Percentiles rank a stretch among this genome's conserved stretches.
These are phyloP conservation scores for Nesidiocoris tenuis DNA, from an alignment of 2,888 invertebrate genomes.

Conservation along the genomic window DNA sequence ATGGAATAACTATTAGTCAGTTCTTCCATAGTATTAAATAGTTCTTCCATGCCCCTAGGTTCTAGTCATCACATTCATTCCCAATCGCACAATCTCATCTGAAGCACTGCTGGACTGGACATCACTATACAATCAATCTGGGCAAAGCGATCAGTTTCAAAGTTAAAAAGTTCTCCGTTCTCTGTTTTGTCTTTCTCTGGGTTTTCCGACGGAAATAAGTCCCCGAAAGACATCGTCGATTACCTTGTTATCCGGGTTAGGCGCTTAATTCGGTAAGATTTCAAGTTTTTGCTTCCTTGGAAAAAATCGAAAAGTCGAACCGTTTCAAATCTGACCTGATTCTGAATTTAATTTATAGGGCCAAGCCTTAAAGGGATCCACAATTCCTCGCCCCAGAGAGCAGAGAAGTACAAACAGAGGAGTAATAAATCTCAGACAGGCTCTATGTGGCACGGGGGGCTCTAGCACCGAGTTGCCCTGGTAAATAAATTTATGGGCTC, in stretches of 20 bases:
- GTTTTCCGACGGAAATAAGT: no score
- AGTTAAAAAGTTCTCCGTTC: no score
- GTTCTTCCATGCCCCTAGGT: no score
- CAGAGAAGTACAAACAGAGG: not conserved
- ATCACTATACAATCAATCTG: no score
- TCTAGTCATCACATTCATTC: no score
- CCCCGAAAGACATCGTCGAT: no score
- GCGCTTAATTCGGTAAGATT: not conserved
- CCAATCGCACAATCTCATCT: no score
- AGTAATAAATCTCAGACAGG: slow-evolving; percentile 15
- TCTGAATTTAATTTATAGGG: not conserved
- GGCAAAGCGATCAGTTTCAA: no score
- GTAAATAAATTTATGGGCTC: slow-evolving; percentile 23
- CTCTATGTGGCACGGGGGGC: slow-evolving; percentile 8
- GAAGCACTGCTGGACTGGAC: no score
- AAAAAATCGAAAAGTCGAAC: not conserved
- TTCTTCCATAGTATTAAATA: no score
- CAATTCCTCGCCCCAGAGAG: not conserved
- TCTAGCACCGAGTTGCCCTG: not conserved
- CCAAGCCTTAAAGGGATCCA: not conserved
- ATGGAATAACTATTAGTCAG: no score
- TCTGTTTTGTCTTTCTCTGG: no score
- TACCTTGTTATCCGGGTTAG: not conserved
- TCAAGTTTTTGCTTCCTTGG: not conserved
- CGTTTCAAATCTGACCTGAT: not conserved